phyloP scores from a whole-genome alignment of 2,888 invertebrate genomes.

The Euphydryas editha region DNA sequence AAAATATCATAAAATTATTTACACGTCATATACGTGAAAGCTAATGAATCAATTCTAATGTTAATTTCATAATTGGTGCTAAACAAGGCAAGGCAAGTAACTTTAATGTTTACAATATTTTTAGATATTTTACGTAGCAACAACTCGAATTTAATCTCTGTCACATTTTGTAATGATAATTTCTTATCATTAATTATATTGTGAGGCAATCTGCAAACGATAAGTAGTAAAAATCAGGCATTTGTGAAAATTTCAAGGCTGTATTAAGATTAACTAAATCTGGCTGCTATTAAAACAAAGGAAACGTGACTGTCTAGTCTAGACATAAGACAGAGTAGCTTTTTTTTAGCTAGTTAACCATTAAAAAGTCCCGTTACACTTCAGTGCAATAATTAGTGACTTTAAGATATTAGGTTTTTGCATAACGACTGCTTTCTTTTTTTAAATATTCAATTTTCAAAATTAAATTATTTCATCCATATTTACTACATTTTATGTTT shows the following conservation, averaged over 20 bases:
- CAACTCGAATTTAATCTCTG: not conserved
- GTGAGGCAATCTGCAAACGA: slow-evolving; percentile 1
- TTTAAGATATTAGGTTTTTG: not conserved
- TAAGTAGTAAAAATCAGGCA: slow-evolving; percentile 14
- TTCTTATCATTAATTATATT: slow-evolving; percentile 1
- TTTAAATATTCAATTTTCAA: not conserved
- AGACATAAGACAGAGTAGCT: slow-evolving; percentile 13
- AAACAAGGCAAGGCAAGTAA: too few species aligned
- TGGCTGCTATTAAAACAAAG: slow-evolving; percentile 13
- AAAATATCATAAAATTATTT: too few species aligned
- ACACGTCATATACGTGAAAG: too few species aligned
- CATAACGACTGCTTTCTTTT: not conserved
- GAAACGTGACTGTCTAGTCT: slow-evolving; percentile 14
- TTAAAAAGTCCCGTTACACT: not conserved
- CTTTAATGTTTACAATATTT: not conserved
- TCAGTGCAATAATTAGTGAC: not conserved
- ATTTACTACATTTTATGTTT: too few species aligned
- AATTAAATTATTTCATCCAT: too few species aligned
- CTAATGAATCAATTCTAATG: too few species aligned
- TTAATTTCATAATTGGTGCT: too few species aligned
- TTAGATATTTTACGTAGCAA: not conserved
- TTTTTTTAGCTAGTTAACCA: not conserved
- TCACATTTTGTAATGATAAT: not conserved
- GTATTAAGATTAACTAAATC: slow-evolving; percentile 18
- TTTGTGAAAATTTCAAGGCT: slow-evolving; percentile 22